Percentiles rank a stretch among this genome's conserved stretches.
Evolutionary conservation across 2,888 invertebrate species (phyloP).

Genomic region (Bellardia bayeri): DNA sequence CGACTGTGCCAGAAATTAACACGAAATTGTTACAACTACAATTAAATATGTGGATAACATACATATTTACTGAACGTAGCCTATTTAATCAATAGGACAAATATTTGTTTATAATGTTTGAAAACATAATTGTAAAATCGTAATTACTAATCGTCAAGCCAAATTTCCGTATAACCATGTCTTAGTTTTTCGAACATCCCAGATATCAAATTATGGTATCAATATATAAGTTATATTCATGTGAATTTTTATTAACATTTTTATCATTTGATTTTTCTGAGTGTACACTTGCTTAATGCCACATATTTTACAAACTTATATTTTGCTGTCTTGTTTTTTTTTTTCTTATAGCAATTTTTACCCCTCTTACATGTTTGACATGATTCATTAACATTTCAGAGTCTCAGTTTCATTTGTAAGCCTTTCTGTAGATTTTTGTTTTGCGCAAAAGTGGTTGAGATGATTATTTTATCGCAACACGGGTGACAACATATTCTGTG

Average conservation of each 20-base stretch:
- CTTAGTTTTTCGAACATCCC: no score
- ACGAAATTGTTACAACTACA: neutral
- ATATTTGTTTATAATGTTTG: no score
- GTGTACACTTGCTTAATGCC: conserved; percentile 59
- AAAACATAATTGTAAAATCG: no score
- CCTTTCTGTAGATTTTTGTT: neutral
- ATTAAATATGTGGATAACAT: no score
- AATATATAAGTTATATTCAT: no score
- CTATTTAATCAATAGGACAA: no score
- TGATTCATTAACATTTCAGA: conserved; percentile 65
- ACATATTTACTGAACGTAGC: no score
- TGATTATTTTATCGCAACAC: conserved; percentile 64
- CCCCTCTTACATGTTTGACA: conserved; percentile 54
- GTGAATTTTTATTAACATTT: neutral
- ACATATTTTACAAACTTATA: conserved; percentile 51
- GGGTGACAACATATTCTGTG: conserved; percentile 67
- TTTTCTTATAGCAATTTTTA: neutral
- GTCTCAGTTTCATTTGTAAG: conserved; percentile 28
- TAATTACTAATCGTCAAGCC: no score
- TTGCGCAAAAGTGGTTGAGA: conserved; percentile 52
- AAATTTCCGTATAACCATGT: no score
- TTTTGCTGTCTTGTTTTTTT: conserved; percentile 8
- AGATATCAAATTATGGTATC: no score
- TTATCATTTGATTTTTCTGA: neutral
- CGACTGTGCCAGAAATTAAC: neutral